phyloP scores from a whole-genome alignment of 2,113 vertebrate genomes.

The Propithecus coquereli region DNA sequence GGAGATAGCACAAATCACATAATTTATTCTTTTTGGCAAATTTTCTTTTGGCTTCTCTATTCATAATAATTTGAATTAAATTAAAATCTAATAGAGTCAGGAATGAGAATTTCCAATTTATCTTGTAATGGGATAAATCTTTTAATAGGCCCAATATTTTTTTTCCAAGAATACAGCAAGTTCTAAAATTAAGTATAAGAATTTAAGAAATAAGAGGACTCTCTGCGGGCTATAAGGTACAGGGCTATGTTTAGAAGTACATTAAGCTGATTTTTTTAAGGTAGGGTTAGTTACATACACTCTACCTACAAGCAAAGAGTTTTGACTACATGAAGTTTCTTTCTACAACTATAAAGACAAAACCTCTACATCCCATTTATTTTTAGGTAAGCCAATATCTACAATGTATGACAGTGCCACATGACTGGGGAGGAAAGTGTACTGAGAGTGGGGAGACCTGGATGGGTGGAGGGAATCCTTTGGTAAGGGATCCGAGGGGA shows the following conservation, averaged over 20 bases:
- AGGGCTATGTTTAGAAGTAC: slow-evolving; percentile 31
- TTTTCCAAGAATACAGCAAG: not conserved
- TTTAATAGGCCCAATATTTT: not conserved
- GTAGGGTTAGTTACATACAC: not conserved
- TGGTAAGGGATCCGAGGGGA: not conserved
- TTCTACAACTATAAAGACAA: not conserved
- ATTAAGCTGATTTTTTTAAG: slow-evolving; percentile 8
- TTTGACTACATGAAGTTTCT: not conserved
- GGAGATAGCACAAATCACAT: slow-evolving; percentile 23
- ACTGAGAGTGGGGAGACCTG: not conserved
- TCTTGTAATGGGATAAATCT: slow-evolving; percentile 25
- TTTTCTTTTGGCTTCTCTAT: slow-evolving; percentile 51
- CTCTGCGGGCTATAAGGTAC: not conserved
- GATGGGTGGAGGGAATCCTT: not conserved
- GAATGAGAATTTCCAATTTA: slow-evolving; percentile 8
- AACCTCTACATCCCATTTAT: not conserved
- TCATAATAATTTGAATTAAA: slow-evolving; percentile 48
- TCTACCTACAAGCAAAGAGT: not conserved
- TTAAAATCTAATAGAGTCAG: slow-evolving; percentile 45
- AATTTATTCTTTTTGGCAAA: slow-evolving; percentile 29
- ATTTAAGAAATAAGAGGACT: slow-evolving; percentile 16
- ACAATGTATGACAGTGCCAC: not conserved
- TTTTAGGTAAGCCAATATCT: not conserved
- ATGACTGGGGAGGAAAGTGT: not conserved
- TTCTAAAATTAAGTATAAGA: slow-evolving; percentile 31